Base-by-base conservation (phyloP, 2,113 vertebrate species). In the Ancistrus triradiatus region DNA sequence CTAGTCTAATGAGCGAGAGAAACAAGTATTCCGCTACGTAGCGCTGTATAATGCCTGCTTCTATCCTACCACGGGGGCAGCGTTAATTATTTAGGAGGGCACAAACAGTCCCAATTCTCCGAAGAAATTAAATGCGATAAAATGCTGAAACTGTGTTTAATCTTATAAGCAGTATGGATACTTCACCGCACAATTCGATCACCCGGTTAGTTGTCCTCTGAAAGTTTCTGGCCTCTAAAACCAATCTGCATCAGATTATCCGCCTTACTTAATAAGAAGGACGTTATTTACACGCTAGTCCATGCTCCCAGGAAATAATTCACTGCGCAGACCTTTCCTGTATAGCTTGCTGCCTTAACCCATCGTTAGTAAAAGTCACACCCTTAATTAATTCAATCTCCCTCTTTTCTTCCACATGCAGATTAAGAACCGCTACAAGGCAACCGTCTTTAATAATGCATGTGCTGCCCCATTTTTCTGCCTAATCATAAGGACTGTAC, bases 1-100 rank as follows among this genome's bases (percentile, higher is more conserved):
- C 59, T 47, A 67, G 21, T 33, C 53, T 69, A 74, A 79, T 77
- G 61, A 79, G 66, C 67, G 56, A 11, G 1, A 47, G 48, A 50
- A 63, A 74, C 56, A 71, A 73, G 68, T 64, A 69, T 25, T 70
- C 43, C 59, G 63, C 24, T 58, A 53, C 44, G 44, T 42, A 52
- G 60, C 19, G 25, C 46, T 57, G 40, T 63, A 17, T 74, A 65
- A 71, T 67, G 33, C 55, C 35, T 73, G 18, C 51, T 43, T 72
- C 53, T 49, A 61, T 67, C 24, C 10, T 27, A 24, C 21, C 58
- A 58, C 15, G 11, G 55, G 35, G 70, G 44, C 21, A 6, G 31
- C 58, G 21, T 44, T 74, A 63, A 62, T 69, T 66, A 55, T 56
- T 17, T 25, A 49, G 55, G 48, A 43, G 43, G 55, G 33, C 9